Percentiles rank a stretch among this genome's conserved stretches.
Conservation (phyloP, 2,113 vertebrate species). For the Vidua chalybeata region DNA sequence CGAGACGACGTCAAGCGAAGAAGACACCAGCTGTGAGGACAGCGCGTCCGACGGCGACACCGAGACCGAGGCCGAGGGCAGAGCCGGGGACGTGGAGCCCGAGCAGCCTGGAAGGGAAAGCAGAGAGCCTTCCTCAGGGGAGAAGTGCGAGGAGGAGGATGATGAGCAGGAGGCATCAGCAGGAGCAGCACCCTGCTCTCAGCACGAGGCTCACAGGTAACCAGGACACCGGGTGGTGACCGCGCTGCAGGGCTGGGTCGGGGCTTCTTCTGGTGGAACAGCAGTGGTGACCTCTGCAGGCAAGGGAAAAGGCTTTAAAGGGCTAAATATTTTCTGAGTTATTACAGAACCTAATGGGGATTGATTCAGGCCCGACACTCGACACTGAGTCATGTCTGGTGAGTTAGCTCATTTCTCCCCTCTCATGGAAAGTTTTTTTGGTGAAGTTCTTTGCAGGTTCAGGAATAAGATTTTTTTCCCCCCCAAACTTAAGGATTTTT, state of each 20-base stretch:
- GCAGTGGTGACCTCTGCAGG: background rate
- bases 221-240: background rate
- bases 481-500: background rate
- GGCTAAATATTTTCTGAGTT: background rate
- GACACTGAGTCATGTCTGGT: background rate
- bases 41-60: slow-evolving; percentile 59
- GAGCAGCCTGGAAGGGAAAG: background rate
- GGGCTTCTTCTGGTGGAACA: background rate
- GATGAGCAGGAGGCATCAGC: background rate
- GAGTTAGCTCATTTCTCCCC: slow-evolving; percentile 17
- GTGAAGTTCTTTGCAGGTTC: background rate
- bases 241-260: accelerated
- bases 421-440: background rate
- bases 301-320: background rate
- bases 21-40: slow-evolving; percentile 91
- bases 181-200: background rate
- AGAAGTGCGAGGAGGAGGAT: background rate
- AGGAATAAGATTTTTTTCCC: background rate
- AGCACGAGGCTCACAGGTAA: slow-evolving; percentile 66
- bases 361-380: background rate
- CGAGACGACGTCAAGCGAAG: slow-evolving; percentile 95
- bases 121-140: background rate
- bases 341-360: background rate
- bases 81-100: background rate
- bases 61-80: slow-evolving; percentile 65